Evolutionary conservation across 2,113 vertebrate genomes (phyloP), one percentile per base, ranked within the genome.

Genomic region (Glaucidium brasilianum): DNA sequence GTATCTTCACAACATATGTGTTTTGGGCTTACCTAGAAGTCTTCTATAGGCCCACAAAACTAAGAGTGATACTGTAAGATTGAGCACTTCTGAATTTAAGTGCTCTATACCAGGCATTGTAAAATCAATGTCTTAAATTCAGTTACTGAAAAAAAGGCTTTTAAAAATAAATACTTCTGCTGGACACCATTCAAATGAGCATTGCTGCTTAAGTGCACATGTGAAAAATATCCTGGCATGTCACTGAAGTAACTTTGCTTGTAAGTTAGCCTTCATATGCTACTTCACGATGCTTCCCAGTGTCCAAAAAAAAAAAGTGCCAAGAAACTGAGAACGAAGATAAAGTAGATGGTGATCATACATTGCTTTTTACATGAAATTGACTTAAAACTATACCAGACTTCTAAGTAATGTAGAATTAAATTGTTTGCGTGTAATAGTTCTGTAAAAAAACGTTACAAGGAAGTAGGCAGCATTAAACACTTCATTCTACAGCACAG

Each of bases 401-500:
- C 67, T 95, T 93, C 9, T 79, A 76, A 91, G 58, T 96, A 79
- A 80, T 47, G 34, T 60, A 73, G 80, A 94, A 74, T 94, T 96
- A 94, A 86, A 71, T 92, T 96, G 52, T 79, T 95, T 67, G 49
- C 91, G 43, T 96, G 72, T 92, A 89, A 59, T 64, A 94, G 74
- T 73, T 47, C 71, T 95, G 69, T 1, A 77, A 71, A 94, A 78
- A 67, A 69, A 3, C 3, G 15, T 26, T 43, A 2, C 29, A 85
- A 92, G 73, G 63, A 94, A 92, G 82, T 21, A 56, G 63, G 12
- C n/a, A 85, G 13, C 50, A 55, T 90, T 94, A 96, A 97, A 80
- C 83, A 81, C 64, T 91, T 97, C 45, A 91, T 96, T 96, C 76
- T 90, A 14, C 82, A 93, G 94, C 85, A 76, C 78, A 85, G 87